Percentiles rank a stretch among this genome's conserved stretches.
These are phyloP conservation scores for Rhimphoctona megacephalus DNA, from an alignment of 2,888 invertebrate species.

Conservation along the genomic window DNA sequence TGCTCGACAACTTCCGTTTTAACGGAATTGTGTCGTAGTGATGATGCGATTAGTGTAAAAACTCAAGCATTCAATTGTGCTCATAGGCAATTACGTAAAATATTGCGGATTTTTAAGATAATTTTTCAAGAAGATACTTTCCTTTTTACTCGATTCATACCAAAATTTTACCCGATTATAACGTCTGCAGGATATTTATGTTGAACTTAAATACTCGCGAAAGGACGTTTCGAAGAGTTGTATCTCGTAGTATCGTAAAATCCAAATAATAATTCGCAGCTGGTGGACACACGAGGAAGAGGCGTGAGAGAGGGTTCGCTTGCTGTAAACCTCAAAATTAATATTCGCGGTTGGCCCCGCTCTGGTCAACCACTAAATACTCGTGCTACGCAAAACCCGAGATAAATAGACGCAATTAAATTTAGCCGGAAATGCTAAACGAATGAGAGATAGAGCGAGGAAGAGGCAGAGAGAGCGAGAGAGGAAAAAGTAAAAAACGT, in stretches of 20 bases:
- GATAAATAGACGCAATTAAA: slow-evolving; percentile 78
- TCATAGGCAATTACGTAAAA: neutral
- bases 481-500: slow-evolving; percentile 61
- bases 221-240: neutral
- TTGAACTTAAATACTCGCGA: neutral
- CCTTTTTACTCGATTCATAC: neutral
- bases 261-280: slow-evolving; percentile 66
- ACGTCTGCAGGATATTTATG: neutral
- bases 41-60: neutral
- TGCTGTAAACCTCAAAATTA: slow-evolving; percentile 71
- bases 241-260: slow-evolving; percentile 57
- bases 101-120: neutral
- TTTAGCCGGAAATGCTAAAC: slow-evolving; percentile 73
- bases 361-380: slow-evolving; percentile 71
- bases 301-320: slow-evolving; percentile 49
- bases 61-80: neutral
- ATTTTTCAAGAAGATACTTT: neutral
- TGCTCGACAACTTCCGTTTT: neutral
- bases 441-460: slow-evolving; percentile 48
- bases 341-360: slow-evolving; percentile 72
- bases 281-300: slow-evolving; percentile 57
- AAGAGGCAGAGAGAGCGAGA: slow-evolving; percentile 6
- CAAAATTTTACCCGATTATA: neutral
- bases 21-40: neutral
- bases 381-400: slow-evolving; percentile 72